Percentiles rank a stretch among this genome's conserved stretches.
phyloP scores from a whole-genome alignment of 2,888 invertebrate genomes.

The Agonopterix heracliana region DNA sequence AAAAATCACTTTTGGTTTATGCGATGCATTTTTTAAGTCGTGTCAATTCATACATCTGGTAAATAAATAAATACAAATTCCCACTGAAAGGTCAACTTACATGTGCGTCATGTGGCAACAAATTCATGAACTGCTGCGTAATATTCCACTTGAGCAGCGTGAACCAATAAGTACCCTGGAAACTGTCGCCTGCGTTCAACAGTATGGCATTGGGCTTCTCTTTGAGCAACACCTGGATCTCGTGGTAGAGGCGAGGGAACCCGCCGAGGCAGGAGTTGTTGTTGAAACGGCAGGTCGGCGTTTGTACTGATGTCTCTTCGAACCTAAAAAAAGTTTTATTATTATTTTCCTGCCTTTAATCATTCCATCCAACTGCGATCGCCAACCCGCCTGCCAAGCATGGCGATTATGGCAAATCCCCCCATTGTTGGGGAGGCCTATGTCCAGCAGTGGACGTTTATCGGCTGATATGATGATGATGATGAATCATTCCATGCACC shows the following conservation, averaged over 20 bases:
- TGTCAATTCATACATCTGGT: no score
- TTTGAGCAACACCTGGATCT: slow-evolving; percentile 61
- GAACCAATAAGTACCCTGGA: slow-evolving; percentile 91
- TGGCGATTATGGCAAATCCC: no score
- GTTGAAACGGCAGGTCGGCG: slow-evolving; percentile 72
- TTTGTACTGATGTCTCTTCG: slow-evolving; percentile 75
- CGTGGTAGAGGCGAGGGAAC: slow-evolving; percentile 79
- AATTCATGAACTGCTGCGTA: slow-evolving; percentile 84
- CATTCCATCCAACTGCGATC: no score
- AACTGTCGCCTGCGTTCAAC: slow-evolving; percentile 89
- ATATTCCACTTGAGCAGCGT: slow-evolving; percentile 84
- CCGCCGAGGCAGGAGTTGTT: slow-evolving; percentile 80
- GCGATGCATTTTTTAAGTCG: no score
- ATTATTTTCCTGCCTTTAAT: no score
- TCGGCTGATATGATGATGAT: no score
- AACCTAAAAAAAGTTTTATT: slow-evolving; percentile 56
- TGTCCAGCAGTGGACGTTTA: no score
- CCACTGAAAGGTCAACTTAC: slow-evolving; percentile 64
- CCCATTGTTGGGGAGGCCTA: no score
- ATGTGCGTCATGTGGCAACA: slow-evolving; percentile 85
- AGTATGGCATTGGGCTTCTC: slow-evolving; percentile 78
- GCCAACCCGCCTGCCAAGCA: no score
- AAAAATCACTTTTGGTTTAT: no score
- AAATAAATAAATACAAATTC: no score
- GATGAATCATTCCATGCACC: no score